Base-by-base conservation (phyloP, 2,888 invertebrate species). In the Pollenia griseotomentosa region DNA sequence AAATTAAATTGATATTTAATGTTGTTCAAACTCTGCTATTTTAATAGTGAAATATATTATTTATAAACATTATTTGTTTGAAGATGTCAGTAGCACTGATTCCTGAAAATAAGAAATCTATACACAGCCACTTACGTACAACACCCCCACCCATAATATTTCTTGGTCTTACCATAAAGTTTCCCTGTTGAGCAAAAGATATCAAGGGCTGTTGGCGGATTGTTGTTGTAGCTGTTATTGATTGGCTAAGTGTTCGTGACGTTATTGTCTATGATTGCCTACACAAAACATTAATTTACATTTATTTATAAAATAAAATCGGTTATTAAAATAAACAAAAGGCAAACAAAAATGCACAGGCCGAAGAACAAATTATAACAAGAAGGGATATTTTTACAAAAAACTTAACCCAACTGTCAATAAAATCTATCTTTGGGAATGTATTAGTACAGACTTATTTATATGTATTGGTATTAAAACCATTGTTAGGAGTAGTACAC, bases 1-100 rank as follows among this genome's bases (percentile, higher is more conserved):
- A 57, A 23, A 57, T 57, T 57, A 57, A 57, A 57, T 57, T 23
- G 57, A 57, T 16, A 57, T 57, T 57, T 19, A 11, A 57, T 23
- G 57, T 23, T 57, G 11, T 57, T 57, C 57, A 23, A 57, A 57
- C 57, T 12, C 23, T 33, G 6, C 33, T 33, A 33, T 33, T 33
- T 33, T 6, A 33, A 33, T 6, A 33, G 33, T 33, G 6, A 33
- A 46, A 65, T 46, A 23, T 65, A 23, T 23, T 66, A 12, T 9
- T 65, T 65, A 19, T 57, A 2, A 40, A 7, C 7, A 59, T 59
- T 59, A 40, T 59, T 48, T 68, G 48, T 51, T n/a, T 53, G 53
- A n/a, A 33, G 53, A 33, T 70, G 68, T 70, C 68, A 70, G 16
- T 53, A 70, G 40, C 68, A 70, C 53, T 40, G 53, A 70, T 53